Conservation (phyloP, 2,797 vertebrate species). For the Sitta carolinensis region DNA sequence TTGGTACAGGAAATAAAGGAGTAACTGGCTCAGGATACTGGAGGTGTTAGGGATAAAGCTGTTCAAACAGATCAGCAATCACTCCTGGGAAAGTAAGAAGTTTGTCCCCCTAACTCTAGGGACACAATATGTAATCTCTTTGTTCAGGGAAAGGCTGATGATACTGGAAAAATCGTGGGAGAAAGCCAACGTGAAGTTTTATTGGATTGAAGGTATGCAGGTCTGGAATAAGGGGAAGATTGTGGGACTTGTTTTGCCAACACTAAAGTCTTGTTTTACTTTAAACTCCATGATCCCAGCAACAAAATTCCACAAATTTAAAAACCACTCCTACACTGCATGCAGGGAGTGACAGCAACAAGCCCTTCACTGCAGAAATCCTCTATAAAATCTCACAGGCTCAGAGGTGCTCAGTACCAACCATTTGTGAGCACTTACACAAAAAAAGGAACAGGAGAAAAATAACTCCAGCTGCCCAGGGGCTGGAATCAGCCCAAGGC, state of each 20-base stretch:
- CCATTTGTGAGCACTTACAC: background rate
- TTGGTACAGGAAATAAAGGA: background rate
- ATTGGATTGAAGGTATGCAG: background rate
- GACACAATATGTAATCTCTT: background rate
- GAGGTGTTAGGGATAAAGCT: background rate
- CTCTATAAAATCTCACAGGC: background rate
- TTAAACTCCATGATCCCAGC: background rate
- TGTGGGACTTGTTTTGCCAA: background rate
- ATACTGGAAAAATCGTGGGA: background rate
- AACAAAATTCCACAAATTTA: background rate
- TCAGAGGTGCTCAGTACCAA: background rate
- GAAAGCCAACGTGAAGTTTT: background rate
- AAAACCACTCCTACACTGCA: background rate
- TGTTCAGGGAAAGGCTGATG: background rate
- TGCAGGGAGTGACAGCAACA: background rate
- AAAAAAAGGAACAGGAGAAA: background rate
- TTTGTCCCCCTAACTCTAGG: background rate
- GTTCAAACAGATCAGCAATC: background rate
- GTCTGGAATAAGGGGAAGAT: background rate
- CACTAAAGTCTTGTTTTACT: background rate
- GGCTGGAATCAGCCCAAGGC: background rate
- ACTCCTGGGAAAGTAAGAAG: background rate
- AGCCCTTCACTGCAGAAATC: background rate
- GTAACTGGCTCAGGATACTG: background rate
- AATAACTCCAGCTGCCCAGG: background rate